Evolutionary conservation across 2,888 invertebrate genomes (phyloP).

Genomic region (Nomada flava): DNA sequence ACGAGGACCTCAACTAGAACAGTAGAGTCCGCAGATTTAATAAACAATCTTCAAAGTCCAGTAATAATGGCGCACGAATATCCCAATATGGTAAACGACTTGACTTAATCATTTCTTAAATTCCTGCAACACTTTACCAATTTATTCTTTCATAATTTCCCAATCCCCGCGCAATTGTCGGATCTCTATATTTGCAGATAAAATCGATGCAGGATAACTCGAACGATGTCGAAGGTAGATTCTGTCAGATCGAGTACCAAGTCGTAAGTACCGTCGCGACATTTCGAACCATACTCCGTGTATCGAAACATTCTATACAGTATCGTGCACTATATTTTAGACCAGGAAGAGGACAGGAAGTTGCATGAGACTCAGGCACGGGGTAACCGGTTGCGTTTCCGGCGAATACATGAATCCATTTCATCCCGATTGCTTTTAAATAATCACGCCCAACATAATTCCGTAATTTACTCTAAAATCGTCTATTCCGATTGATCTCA

Average conservation of each 20-base stretch:
- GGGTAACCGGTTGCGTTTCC: conserved; percentile 82
- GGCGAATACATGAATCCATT: conserved; percentile 84
- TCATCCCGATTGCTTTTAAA: conserved; percentile 83
- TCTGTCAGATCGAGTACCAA: conserved; percentile 52
- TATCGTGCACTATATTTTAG: conserved; percentile 16
- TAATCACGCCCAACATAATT: too few species aligned
- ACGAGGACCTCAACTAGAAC: conserved; percentile 3
- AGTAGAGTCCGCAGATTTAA: conserved; percentile 16
- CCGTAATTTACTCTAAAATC: not conserved
- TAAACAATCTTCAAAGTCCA: conserved; percentile 24
- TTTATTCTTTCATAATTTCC: not conserved
- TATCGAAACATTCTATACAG: not conserved
- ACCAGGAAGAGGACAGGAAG: conserved; percentile 75
- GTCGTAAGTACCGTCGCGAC: conserved; percentile 26
- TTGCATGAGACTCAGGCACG: conserved; percentile 82
- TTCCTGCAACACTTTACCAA: too few species aligned
- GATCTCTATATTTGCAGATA: conserved; percentile 25
- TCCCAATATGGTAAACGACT: conserved; percentile 19
- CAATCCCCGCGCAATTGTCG: not conserved
- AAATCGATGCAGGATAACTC: conserved; percentile 18
- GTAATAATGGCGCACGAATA: conserved; percentile 21
- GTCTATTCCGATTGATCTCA: not conserved
- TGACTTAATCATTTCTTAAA: not conserved
- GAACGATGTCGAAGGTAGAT: not conserved
- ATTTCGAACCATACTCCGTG: not conserved